Evolutionary conservation across 2,797 vertebrate species (phyloP).

Genomic region (Hoplostethus atlanticus): DNA sequence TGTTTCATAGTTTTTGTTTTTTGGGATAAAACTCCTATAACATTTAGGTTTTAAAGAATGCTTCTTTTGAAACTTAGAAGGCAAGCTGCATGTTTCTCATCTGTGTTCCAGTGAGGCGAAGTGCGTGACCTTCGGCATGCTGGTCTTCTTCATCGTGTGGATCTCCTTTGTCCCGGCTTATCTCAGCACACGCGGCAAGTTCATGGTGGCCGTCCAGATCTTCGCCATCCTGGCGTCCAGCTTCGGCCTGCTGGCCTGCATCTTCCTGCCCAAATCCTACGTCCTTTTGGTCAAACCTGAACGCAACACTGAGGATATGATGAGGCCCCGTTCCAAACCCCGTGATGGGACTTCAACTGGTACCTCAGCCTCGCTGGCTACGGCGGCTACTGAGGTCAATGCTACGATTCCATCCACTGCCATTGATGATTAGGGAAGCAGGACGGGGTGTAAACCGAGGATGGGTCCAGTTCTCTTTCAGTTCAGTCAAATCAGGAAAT

Average conservation of each 20-base stretch:
- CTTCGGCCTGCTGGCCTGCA: conserved; percentile 88
- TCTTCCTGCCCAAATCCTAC: conserved; percentile 92
- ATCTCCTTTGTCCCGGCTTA: conserved; percentile 92
- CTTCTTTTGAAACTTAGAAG: no score
- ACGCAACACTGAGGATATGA: conserved; percentile 86
- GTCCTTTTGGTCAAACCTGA: conserved; percentile 89
- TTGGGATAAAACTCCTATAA: no score
- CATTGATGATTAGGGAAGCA: conserved; percentile 74
- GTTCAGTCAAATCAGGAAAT: not conserved
- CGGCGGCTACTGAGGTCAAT: conserved; percentile 76
- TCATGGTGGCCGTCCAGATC: conserved; percentile 92
- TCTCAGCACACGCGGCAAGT: conserved; percentile 91
- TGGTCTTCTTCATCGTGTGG: conserved; percentile 92
- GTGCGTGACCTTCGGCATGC: conserved; percentile 89
- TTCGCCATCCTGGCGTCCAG: conserved; percentile 92
- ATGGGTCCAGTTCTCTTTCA: not conserved
- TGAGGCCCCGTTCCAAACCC: conserved; percentile 76
- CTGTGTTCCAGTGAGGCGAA: conserved; percentile 85
- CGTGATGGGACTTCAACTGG: conserved; percentile 79
- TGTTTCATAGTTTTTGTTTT: no score
- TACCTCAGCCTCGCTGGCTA: conserved; percentile 84
- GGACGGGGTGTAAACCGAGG: not conserved
- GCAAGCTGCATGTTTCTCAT: not conserved
- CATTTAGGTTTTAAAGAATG: no score
- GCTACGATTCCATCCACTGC: conserved; percentile 76